These are phyloP conservation scores for Calycopis cecrops DNA, from an alignment of 1,140 invertebrate species.

Conservation along the genomic window DNA sequence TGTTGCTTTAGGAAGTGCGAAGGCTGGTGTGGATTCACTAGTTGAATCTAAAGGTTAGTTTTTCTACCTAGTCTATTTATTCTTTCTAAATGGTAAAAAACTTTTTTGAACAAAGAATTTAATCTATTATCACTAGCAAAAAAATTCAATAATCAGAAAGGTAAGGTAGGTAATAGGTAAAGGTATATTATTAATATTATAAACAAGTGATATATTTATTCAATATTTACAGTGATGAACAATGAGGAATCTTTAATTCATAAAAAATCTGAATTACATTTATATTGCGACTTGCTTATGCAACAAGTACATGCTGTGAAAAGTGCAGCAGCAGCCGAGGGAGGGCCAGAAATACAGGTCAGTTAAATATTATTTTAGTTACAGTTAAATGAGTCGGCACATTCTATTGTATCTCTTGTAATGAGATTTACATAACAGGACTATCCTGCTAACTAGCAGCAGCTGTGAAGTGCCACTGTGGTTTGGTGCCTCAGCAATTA, in stretches of 20 bases:
- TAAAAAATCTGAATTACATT: slow-evolving; percentile 86
- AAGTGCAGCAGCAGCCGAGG: slow-evolving; percentile 76
- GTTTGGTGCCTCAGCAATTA: no score
- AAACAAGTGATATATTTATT: background rate
- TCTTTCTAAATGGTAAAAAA: no score
- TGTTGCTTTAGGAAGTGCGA: slow-evolving; percentile 86
- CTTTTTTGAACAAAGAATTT: no score
- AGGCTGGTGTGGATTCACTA: slow-evolving; percentile 79
- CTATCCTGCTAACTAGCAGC: no score
- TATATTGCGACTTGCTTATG: slow-evolving; percentile 90
- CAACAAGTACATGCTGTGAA: slow-evolving; percentile 89
- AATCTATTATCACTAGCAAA: no score
- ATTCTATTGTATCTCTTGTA: no score
- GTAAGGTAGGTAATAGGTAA: no score
- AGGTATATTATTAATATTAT: slow-evolving; percentile 1
- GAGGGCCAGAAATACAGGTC: slow-evolving; percentile 79
- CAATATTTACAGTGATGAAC: slow-evolving; percentile 31
- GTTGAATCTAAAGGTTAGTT: slow-evolving; percentile 47
- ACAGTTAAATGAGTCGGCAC: no score
- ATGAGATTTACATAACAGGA: no score
- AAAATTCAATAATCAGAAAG: no score
- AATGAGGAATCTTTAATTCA: slow-evolving; percentile 72
- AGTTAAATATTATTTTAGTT: slow-evolving; percentile 3
- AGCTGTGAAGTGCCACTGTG: no score
- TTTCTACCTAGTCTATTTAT: no score